These are phyloP conservation scores for Micropterix aruncella DNA, from an alignment of 2,888 invertebrate species.

Conservation along the genomic window DNA sequence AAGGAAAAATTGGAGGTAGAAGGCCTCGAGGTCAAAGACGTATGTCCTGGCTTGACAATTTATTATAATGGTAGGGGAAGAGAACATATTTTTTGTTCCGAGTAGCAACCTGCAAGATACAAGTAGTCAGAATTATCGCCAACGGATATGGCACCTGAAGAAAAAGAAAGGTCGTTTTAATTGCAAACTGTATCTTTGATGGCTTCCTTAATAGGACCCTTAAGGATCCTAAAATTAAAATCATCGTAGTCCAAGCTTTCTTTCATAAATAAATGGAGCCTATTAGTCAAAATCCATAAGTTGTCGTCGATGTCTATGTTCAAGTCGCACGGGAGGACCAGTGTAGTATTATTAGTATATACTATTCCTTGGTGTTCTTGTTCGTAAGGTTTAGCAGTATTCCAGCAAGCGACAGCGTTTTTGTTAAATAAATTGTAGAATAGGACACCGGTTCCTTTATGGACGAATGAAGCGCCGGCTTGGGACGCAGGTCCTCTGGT, in stretches of 20 bases:
- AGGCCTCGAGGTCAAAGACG: too few species aligned
- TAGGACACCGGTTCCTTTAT: conserved; percentile 53
- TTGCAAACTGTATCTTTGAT: conserved; percentile 61
- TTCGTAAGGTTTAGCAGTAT: conserved; percentile 51
- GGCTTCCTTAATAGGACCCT: conserved; percentile 51
- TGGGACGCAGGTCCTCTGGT: conserved; percentile 58
- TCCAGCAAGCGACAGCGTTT: conserved; percentile 69
- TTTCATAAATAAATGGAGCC: conserved; percentile 58
- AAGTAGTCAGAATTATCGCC: too few species aligned
- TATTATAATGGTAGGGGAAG: too few species aligned
- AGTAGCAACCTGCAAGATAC: too few species aligned
- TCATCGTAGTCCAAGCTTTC: conserved; percentile 43
- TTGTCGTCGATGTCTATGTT: conserved; percentile 59
- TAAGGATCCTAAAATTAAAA: conserved; percentile 57
- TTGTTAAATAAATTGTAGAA: conserved; percentile 63
- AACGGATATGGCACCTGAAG: too few species aligned
- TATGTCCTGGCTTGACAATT: too few species aligned
- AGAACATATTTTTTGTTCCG: too few species aligned
- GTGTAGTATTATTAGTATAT: conserved; percentile 52
- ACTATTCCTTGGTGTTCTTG: conserved; percentile 58
- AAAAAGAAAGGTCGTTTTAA: too few species aligned
- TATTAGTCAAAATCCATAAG: conserved; percentile 62
- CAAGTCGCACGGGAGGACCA: conserved; percentile 66
- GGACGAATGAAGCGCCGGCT: conserved; percentile 58
- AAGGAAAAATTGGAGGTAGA: too few species aligned